Evolutionary conservation across 2,888 invertebrate species (phyloP), one percentile per base, ranked within the genome.

Genomic region (Gymnosoma rotundatum): DNA sequence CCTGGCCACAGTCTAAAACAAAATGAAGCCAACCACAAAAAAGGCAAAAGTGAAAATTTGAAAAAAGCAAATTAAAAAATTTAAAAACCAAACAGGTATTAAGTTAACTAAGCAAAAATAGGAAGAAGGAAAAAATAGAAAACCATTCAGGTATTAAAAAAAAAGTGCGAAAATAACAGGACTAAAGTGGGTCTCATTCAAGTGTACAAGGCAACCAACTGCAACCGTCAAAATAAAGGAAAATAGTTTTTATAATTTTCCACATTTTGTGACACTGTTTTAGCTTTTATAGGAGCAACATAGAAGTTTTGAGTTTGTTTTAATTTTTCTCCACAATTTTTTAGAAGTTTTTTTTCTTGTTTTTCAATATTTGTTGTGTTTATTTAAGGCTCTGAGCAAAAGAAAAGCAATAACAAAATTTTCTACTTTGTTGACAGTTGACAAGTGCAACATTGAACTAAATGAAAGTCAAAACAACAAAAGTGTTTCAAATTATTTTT

Each of bases 391-490:
- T 61, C 64, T 38, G n/a, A 36, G 61, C 1, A 45, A 54, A 63
- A 32, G 67, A 20, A 25, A 63, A 42, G 25, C 18, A 52, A 61
- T 18, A 73, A 61, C 45, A 66, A 64, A 50, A 73, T 73, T 58
- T 73, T 79, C 45, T 69, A 50, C 66, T 74, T 18, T 74, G 74
- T 74, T 79, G 83, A 79, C 74, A 79, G 75, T 70, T 79, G 78
- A 83, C 83, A 83, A 83, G 60, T 66, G 60, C 74, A 83, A 74
- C 83, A 78, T 78, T 83, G 74, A 78, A 83, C 83, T 74, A 64
- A 83, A 78, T 64, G 60, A 70, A 83, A 83, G 69, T 83, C 78
- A 64, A 70, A 78, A 83, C 50, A 67, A 56, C 73, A 73, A 63
- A 81, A 81, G 73, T 74, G 54, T 74, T 67, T 61, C 21, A 12